Evolutionary conservation across 1,140 invertebrate species (phyloP), one percentile per base, ranked within the genome.

Genomic region (Carposina sasakii): DNA sequence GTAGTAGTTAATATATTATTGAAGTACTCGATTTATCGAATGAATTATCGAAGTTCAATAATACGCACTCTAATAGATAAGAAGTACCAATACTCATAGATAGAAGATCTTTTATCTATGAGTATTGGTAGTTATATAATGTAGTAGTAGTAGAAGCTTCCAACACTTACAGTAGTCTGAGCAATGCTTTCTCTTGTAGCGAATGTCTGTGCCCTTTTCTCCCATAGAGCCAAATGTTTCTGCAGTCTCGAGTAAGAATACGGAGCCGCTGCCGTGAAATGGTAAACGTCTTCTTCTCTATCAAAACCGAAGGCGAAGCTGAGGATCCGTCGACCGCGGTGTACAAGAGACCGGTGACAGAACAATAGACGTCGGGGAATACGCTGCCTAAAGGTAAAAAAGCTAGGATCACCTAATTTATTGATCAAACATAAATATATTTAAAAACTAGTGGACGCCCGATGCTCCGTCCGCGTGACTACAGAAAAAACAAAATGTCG

Each of bases 301-400:
- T 99, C 97, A 72, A 99, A 99, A 15, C 91, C 92, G 75, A 98
- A 98, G 0, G 95, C 92, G 79, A 99, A 94, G 57, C 95, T 98
- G 16, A 99, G 88, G 4, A 99, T 93, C 73, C 97, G 96, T 52
- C 98, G 93, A 44, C 96, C 93, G 46, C 93, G 90, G 77, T 99
- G 97, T 52, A 93, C 89, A 9, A 92, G 86, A 17, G 97, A 98
- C 48, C 91, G 90, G 84, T 98, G 97, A 74, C 98, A 99, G 76
- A 96, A 99, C 0, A 98, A 93, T 74, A 97, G 87, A 28, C 93
- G 90, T 33, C 90, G 89, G n/a, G 94, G 91, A 59, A 98, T 89
- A 20, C 94, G 85, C 64, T 91, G 92, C 96, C 93, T 97, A 81
- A 4, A 15, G 2, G 36, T 33, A 15, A 33, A 8, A 13, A 8